A percentile compares a stretch with the other conserved stretches of the same genome.
These are phyloP conservation scores for Aphidius colemani DNA, from an alignment of 2,888 invertebrate genomes.

Conservation along the genomic window DNA sequence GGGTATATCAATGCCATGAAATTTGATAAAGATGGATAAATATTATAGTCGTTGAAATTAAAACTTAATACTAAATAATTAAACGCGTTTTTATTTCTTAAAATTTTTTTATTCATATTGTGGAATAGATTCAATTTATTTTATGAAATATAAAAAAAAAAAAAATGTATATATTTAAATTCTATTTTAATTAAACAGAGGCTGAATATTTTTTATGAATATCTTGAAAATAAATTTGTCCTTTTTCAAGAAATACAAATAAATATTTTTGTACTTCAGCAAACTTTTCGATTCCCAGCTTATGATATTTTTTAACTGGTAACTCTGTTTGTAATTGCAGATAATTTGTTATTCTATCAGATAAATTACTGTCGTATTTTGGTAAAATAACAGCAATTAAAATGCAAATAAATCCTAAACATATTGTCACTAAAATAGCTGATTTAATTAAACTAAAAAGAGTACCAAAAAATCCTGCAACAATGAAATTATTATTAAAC, in stretches of 20 bases:
- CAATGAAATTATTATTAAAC: background rate
- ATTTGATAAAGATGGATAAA: no score
- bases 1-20: no score
- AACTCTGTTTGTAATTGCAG: constrained; percentile 43
- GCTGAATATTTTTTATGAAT: no score
- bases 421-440: constrained; percentile 35
- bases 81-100: no score
- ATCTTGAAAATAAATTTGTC: constrained; percentile 26
- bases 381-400: constrained; percentile 41
- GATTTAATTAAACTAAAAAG: constrained; percentile 37
- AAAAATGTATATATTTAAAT: no score
- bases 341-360: constrained; percentile 40
- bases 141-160: no score
- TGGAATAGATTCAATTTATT: no score
- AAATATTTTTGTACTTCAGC: constrained; percentile 34
- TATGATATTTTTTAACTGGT: constrained; percentile 44
- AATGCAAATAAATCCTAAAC: constrained; percentile 34
- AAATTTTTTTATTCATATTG: no score
- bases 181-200: no score
- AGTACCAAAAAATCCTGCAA: constrained; percentile 33
- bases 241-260: constrained; percentile 34
- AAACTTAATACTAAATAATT: no score
- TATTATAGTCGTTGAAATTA: no score
- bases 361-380: constrained; percentile 40
- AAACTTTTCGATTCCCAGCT: constrained; percentile 36